A percentile compares a stretch with the other conserved stretches of the same genome.
Conservation (phyloP, 2,888 invertebrate species). For the Prionchulus punctatus region DNA sequence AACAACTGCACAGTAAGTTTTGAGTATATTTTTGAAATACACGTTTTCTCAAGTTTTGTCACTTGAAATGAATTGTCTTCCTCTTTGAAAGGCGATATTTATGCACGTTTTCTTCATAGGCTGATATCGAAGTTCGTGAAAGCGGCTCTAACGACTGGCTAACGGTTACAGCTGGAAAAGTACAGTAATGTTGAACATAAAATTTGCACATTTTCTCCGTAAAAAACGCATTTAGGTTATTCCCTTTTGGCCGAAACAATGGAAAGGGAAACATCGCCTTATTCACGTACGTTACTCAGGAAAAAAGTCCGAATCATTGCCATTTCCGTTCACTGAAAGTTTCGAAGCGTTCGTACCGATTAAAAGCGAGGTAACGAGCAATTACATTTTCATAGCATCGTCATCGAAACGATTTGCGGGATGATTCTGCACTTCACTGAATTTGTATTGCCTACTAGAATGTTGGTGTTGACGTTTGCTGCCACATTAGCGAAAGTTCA, state of each 20-base stretch:
- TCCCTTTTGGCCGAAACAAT: conserved; percentile 60
- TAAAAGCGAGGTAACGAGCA: conserved; percentile 49
- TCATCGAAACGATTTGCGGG: background rate
- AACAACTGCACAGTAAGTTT: conserved; percentile 54
- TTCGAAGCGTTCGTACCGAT: conserved; percentile 64
- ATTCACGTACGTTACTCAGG: no score
- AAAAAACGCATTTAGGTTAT: conserved; percentile 48
- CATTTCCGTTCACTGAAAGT: conserved; percentile 69
- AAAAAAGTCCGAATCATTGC: conserved; percentile 52
- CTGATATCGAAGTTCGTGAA: no score
- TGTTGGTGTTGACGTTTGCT: conserved; percentile 45
- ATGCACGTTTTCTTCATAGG: no score
- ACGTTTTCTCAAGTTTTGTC: no score
- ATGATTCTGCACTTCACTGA: background rate
- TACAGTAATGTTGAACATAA: no score
- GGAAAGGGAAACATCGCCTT: conserved; percentile 33
- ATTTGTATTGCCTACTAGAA: conserved; percentile 16
- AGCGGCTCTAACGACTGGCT: no score
- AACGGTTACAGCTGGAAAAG: no score
- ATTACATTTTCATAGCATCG: background rate
- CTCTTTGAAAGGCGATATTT: no score
- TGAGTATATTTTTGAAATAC: no score
- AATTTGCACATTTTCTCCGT: no score
- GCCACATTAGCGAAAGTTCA: conserved; percentile 78
- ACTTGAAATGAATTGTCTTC: no score